Percentiles rank a stretch among this genome's conserved stretches.
Conservation (phyloP, 1,140 invertebrate genomes). For the Eulimnadia texana region DNA sequence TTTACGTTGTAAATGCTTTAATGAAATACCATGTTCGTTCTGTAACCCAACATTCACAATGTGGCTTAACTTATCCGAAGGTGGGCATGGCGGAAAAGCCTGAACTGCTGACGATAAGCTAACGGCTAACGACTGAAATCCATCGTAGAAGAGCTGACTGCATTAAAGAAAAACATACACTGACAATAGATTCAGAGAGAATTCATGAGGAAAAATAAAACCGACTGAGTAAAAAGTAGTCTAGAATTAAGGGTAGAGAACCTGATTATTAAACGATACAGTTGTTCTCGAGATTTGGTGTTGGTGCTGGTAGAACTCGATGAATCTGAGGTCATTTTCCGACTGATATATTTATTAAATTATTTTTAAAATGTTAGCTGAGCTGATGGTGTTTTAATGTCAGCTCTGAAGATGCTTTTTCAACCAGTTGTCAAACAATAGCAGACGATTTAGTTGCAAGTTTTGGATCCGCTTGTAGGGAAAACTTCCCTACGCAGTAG, state of each 20-base stretch:
- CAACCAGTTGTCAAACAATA: no score
- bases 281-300: constrained; percentile 39
- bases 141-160: constrained; percentile 86
- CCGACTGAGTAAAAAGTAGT: constrained; percentile 16
- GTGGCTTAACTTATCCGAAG: constrained; percentile 79
- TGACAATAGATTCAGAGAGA: constrained; percentile 16
- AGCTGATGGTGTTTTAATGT: no score
- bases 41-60: constrained; percentile 72
- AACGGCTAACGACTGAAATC: constrained; percentile 75
- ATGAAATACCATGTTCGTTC: constrained; percentile 51
- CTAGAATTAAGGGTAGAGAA: constrained; percentile 30
- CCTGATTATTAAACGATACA: constrained; percentile 81
- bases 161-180: constrained; percentile 27
- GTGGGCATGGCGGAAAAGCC: constrained; percentile 81
- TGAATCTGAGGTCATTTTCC: neutral
- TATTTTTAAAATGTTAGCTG: no score
- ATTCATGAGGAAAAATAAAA: neutral
- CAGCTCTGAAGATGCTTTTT: no score
- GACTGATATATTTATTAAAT: no score
- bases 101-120: constrained; percentile 63
- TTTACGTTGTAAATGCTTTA: neutral
- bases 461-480: no score
- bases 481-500: no score
- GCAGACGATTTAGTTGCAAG: no score
- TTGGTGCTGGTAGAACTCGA: neutral